These are phyloP conservation scores for Xanthorhoe spadicearia DNA, from an alignment of 2,888 invertebrate species.

Conservation along the genomic window DNA sequence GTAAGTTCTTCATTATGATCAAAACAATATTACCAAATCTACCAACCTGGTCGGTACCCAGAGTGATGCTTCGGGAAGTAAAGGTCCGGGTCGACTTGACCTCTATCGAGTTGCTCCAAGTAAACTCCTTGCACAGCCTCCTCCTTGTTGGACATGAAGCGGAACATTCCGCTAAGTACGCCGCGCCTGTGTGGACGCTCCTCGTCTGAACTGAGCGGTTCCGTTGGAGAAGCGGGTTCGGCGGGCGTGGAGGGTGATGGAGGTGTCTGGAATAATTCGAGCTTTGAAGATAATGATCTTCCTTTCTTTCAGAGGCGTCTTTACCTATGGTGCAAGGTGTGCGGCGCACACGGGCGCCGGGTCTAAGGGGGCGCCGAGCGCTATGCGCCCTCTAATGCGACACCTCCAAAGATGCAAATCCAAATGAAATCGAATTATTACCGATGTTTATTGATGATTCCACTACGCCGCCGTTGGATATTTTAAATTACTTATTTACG, in stretches of 20 bases:
- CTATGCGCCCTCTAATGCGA: no score
- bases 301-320: not conserved
- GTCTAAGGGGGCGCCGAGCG: no score
- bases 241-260: conserved; percentile 60
- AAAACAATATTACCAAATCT: not conserved
- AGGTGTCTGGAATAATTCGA: conserved; percentile 41
- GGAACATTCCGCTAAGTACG: conserved; percentile 95
- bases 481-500: no score
- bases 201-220: conserved; percentile 81
- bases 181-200: conserved; percentile 83
- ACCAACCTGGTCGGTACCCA: conserved; percentile 75
- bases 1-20: not conserved
- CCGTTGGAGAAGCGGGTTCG: conserved; percentile 67
- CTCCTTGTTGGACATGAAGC: conserved; percentile 89
- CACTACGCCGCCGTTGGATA: no score
- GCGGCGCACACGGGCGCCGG: no score
- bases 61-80: conserved; percentile 92
- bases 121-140: conserved; percentile 89
- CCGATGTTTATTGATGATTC: no score
- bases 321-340: not conserved
- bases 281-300: not conserved
- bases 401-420: no score
- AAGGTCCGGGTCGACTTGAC: conserved; percentile 96
- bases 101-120: conserved; percentile 95
- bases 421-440: no score